These are phyloP conservation scores for Augochlora pura DNA, from an alignment of 1,140 invertebrate genomes.

Conservation along the genomic window DNA sequence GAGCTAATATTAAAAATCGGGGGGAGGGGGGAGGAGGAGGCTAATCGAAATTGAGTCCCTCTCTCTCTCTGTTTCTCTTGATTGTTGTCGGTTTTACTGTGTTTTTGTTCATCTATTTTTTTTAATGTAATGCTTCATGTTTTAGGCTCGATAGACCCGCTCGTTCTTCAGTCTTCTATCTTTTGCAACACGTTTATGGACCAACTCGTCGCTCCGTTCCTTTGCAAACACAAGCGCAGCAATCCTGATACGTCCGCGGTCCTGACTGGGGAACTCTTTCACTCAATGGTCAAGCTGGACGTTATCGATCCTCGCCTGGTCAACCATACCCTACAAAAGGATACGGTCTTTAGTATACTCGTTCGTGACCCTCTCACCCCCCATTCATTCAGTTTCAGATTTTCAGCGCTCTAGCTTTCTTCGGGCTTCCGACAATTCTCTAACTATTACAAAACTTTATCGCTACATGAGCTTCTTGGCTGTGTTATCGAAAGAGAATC, in stretches of 20 bases:
- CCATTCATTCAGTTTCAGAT: too few relatives aligned
- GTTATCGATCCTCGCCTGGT: constrained; percentile 85
- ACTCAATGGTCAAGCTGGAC: constrained; percentile 83
- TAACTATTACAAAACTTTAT: too few relatives aligned
- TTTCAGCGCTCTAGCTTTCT: too few relatives aligned
- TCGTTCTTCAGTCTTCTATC: constrained; percentile 72
- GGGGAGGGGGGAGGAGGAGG: too few relatives aligned
- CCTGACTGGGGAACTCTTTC: constrained; percentile 54
- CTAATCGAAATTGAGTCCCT: constrained; percentile 57
- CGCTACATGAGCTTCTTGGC: too few relatives aligned
- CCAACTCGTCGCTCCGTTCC: constrained; percentile 39
- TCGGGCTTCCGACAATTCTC: too few relatives aligned
- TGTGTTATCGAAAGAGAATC: too few relatives aligned
- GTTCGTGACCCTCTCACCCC: neutral
- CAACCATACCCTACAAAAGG: constrained; percentile 83
- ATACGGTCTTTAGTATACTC: neutral
- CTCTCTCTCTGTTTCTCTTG: constrained; percentile 37
- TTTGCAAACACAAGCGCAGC: constrained; percentile 43
- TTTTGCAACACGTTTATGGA: constrained; percentile 56
- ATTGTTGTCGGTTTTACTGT: neutral
- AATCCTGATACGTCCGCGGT: constrained; percentile 30
- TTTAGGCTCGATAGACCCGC: constrained; percentile 66
- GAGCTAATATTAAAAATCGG: constrained; percentile 58
- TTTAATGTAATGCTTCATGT: constrained; percentile 42
- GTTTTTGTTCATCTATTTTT: neutral